Conservation (phyloP, 92 coral and sea anemone genomes). For the Actinernus sp. region DNA sequence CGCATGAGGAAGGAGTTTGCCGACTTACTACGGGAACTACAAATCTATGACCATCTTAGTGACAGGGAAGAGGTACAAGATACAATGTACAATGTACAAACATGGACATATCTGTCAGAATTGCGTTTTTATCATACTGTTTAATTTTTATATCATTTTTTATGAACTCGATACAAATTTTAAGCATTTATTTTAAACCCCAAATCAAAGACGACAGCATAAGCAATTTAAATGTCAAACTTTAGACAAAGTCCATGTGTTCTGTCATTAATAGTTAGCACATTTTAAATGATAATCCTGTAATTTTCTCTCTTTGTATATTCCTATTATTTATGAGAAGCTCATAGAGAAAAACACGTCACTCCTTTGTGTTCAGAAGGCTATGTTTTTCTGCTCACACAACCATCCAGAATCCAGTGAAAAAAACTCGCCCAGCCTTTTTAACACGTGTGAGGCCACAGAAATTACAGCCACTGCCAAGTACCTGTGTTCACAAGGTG, state of each 20-base stretch:
- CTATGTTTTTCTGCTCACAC: constrained; percentile 78
- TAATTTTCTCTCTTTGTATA: no score
- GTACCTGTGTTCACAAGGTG: constrained; percentile 21
- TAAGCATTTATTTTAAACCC: no score
- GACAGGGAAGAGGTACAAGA: constrained; percentile 76
- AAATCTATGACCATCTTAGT: constrained; percentile 47
- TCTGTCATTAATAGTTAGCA: no score
- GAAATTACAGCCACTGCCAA: constrained; percentile 47
- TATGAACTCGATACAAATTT: no score
- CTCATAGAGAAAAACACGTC: constrained; percentile 15
- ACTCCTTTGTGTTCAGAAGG: constrained; percentile 5
- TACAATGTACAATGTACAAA: no score
- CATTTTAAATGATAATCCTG: no score
- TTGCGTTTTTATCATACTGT: background rate
- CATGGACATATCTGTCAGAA: no score
- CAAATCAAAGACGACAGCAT: no score
- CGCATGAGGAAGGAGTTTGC: constrained; percentile 91
- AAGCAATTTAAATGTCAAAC: no score
- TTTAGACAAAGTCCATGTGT: no score
- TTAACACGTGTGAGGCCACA: constrained; percentile 60
- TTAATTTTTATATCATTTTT: no score
- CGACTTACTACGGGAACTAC: constrained; percentile 59
- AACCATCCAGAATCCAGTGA: constrained; percentile 25
- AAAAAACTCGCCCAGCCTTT: constrained; percentile 52
- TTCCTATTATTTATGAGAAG: no score